A percentile compares a stretch with the other conserved stretches of the same genome.
Conservation (phyloP, 2,113 vertebrate species). For the Hymenochirus boettgeri region DNA sequence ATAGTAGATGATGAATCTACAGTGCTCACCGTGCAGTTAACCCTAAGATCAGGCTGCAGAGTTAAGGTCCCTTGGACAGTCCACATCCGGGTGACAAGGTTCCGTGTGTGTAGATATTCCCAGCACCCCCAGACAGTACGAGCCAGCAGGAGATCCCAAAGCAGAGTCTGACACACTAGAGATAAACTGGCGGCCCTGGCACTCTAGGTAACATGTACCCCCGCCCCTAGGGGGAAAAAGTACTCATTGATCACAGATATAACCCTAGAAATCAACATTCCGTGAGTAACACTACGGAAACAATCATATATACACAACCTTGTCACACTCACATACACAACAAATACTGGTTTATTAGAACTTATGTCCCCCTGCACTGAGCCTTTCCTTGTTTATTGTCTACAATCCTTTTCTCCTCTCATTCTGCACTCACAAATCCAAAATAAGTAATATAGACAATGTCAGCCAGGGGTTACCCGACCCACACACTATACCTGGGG, state of each 20-base stretch:
- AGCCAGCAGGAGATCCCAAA: slow-evolving; percentile 78
- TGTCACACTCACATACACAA: too few relatives aligned
- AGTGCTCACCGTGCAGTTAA: slow-evolving; percentile 77
- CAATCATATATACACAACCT: too few relatives aligned
- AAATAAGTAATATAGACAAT: too few relatives aligned
- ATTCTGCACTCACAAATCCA: too few relatives aligned
- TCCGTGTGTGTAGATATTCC: slow-evolving; percentile 68
- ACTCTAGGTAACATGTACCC: slow-evolving; percentile 83
- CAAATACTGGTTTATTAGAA: too few relatives aligned
- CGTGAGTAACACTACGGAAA: too few relatives aligned
- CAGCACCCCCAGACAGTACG: slow-evolving; percentile 86
- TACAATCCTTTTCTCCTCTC: too few relatives aligned
- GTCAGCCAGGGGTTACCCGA: too few relatives aligned
- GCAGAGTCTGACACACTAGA: slow-evolving; percentile 70
- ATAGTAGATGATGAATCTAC: not conserved
- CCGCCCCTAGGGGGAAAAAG: slow-evolving; percentile 60
- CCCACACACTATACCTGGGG: slow-evolving; percentile 65
- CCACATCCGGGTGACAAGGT: slow-evolving; percentile 59
- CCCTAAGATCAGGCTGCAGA: slow-evolving; percentile 77
- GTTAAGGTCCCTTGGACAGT: slow-evolving; percentile 64
- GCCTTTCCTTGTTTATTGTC: too few relatives aligned
- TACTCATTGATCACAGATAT: too few relatives aligned
- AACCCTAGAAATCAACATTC: too few relatives aligned
- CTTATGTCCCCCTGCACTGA: too few relatives aligned
- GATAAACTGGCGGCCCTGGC: slow-evolving; percentile 78